Evolutionary conservation across 2,888 invertebrate genomes (phyloP).

Genomic region (Diloba caeruleocephala): DNA sequence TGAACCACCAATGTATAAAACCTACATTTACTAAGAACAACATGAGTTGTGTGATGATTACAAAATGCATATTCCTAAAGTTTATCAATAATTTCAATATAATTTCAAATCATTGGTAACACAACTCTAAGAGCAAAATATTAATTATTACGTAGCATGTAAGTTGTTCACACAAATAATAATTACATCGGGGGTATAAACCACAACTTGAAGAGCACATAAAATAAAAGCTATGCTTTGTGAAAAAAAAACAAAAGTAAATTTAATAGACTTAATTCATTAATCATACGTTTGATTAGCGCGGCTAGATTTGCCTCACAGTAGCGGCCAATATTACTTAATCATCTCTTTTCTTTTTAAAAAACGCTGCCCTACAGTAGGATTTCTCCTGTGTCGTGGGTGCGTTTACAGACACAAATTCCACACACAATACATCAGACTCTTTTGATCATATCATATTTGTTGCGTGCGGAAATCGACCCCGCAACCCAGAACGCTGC

Average conservation of each 20-base stretch:
- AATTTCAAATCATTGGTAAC: constrained; percentile 55
- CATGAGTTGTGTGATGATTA: constrained; percentile 34
- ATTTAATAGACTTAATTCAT: not conserved
- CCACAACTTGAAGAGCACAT: constrained; percentile 28
- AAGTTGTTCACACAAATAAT: constrained; percentile 35
- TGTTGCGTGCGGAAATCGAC: too few relatives aligned
- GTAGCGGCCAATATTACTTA: too few relatives aligned
- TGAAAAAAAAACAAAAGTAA: constrained; percentile 4
- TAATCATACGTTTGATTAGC: not conserved
- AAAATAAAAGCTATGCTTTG: constrained; percentile 2
- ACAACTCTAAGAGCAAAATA: constrained; percentile 56
- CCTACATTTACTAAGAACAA: constrained; percentile 23
- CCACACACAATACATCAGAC: too few relatives aligned
- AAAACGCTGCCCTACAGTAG: too few relatives aligned
- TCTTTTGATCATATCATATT: too few relatives aligned
- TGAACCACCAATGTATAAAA: constrained; percentile 32
- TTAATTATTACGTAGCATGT: constrained; percentile 41
- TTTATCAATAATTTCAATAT: constrained; percentile 44
- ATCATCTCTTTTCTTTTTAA: too few relatives aligned
- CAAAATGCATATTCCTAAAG: constrained; percentile 38
- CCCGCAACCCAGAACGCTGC: too few relatives aligned
- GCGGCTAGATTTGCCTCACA: too few relatives aligned
- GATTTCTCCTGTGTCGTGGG: too few relatives aligned
- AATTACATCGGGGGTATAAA: constrained; percentile 38
- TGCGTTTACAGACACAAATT: too few relatives aligned